Conservation (phyloP, 2,113 vertebrate genomes). For the Himantopus leucocephalus region DNA sequence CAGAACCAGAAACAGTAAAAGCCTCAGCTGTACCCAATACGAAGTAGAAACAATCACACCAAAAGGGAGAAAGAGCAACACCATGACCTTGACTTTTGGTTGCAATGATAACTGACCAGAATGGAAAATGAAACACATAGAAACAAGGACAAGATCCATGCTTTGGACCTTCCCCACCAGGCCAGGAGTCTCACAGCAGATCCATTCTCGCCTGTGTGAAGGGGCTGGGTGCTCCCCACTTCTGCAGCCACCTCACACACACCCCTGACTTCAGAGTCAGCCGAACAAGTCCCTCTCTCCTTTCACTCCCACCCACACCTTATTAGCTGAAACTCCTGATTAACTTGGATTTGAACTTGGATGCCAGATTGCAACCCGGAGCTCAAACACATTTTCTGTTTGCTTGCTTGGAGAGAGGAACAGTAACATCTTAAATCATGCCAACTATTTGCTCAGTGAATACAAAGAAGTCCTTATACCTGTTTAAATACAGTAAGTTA, state of each 20-base stretch:
- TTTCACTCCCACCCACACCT: background rate
- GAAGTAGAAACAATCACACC: background rate
- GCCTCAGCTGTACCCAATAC: background rate
- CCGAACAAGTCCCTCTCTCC: background rate
- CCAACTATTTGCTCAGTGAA: background rate
- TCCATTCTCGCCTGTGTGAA: background rate
- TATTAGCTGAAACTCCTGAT: background rate
- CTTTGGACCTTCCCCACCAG: background rate
- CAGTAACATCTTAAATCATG: background rate
- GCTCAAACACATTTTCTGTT: background rate
- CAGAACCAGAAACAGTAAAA: background rate
- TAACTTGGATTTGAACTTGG: background rate
- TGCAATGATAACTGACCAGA: background rate
- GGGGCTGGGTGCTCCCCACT: background rate
- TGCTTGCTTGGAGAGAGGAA: background rate
- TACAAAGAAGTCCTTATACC: background rate
- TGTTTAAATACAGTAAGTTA: background rate
- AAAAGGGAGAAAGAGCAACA: background rate
- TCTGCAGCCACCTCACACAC: accelerated
- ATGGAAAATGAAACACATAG: background rate
- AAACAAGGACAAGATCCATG: background rate
- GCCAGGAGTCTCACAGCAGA: background rate
- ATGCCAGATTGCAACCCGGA: background rate
- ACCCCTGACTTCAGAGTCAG: background rate
- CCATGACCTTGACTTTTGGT: background rate